Evolutionary conservation across 2,888 invertebrate species (phyloP).

Genomic region (Caprella mutica): DNA sequence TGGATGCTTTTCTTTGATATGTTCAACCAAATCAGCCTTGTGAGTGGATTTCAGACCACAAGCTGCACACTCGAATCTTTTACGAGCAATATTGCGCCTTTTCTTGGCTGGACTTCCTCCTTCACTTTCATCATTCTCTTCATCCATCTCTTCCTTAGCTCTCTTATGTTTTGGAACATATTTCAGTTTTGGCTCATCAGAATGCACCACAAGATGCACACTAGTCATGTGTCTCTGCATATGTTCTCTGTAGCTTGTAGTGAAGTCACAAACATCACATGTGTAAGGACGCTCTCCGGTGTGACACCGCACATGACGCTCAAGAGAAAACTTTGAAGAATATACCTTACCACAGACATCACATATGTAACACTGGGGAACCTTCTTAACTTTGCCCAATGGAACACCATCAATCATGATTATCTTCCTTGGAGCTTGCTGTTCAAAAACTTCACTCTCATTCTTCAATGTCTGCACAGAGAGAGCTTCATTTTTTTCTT

Average conservation of each 20-base stretch:
- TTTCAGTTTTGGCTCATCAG: conserved; percentile 28
- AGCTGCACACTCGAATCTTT: conserved; percentile 31
- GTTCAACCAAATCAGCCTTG: conserved; percentile 28
- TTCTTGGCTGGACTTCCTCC: conserved; percentile 16
- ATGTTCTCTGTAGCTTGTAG: conserved; percentile 30
- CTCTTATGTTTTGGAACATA: conserved; percentile 26
- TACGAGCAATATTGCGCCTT: conserved; percentile 25
- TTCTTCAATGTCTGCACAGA: conserved; percentile 21
- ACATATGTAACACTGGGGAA: conserved; percentile 25
- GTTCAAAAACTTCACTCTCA: conserved; percentile 26
- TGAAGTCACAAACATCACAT: conserved; percentile 30
- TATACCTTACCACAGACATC: conserved; percentile 30
- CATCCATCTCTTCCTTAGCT: conserved; percentile 15
- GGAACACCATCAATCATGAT: conserved; percentile 33
- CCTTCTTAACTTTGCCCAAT: conserved; percentile 25
- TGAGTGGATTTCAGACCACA: conserved; percentile 33
- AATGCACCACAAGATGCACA: conserved; percentile 32
- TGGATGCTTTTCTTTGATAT: conserved; percentile 29
- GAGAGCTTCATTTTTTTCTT: conserved; percentile 21
- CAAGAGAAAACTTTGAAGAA: conserved; percentile 30
- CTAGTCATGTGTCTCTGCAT: conserved; percentile 34
- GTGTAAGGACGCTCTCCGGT: conserved; percentile 30
- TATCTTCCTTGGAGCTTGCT: conserved; percentile 29
- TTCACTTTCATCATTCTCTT: not conserved
- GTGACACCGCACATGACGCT: conserved; percentile 30